These are phyloP conservation scores for Myodes glareolus DNA, from an alignment of 2,113 vertebrate genomes.

Conservation along the genomic window DNA sequence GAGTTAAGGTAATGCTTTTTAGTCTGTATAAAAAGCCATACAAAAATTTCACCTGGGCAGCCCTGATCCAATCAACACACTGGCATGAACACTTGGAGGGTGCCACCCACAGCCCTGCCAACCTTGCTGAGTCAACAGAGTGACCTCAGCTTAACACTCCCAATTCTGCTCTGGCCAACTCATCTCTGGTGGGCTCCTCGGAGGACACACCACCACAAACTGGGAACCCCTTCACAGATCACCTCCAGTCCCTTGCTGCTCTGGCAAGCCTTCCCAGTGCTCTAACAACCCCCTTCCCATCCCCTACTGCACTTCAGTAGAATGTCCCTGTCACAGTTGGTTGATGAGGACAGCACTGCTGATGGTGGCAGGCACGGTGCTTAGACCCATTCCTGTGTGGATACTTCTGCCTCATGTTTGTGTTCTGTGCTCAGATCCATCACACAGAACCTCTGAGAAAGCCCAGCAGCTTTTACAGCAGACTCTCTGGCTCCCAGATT, in stretches of 20 bases:
- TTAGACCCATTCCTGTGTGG: too few species aligned
- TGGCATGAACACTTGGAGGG: too few species aligned
- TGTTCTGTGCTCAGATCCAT: neutral
- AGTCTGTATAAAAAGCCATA: too few species aligned
- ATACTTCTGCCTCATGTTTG: neutral
- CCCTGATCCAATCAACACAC: neutral
- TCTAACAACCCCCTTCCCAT: neutral
- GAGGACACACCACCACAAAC: neutral
- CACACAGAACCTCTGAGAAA: neutral
- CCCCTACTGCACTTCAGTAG: neutral
- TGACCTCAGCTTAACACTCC: accelerated
- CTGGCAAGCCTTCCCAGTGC: too few species aligned
- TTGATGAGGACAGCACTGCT: neutral
- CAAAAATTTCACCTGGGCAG: neutral
- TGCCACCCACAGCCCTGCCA: neutral
- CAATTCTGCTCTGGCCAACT: neutral
- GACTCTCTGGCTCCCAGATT: neutral
- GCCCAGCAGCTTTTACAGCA: neutral
- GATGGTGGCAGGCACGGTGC: neutral
- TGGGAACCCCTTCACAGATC: accelerated
- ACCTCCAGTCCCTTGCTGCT: accelerated
- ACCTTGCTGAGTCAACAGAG: neutral
- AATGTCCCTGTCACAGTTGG: neutral
- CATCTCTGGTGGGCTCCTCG: neutral
- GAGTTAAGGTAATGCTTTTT: too few species aligned